Evolutionary conservation across 2,888 invertebrate species (phyloP).

Genomic region (Lysandra coridon): DNA sequence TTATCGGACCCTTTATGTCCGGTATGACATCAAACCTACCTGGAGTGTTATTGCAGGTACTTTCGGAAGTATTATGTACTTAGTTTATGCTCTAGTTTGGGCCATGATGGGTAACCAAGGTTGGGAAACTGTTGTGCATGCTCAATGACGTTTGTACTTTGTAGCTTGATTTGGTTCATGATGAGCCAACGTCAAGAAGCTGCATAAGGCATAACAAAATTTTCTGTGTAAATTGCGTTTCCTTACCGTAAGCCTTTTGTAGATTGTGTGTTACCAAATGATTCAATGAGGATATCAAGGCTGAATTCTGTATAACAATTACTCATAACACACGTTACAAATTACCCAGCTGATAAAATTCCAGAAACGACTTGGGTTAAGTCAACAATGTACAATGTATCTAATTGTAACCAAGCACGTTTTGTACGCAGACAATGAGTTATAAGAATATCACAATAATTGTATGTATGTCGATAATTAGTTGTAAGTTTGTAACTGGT

Average conservation of each 20-base stretch:
- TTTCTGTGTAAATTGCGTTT: not conserved
- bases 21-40: constrained; percentile 1
- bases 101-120: no score
- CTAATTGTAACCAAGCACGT: not conserved
- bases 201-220: no score
- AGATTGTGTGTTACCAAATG: not conserved
- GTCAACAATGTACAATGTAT: not conserved
- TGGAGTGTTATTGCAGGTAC: not conserved
- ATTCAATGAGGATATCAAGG: not conserved
- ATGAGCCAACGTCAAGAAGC: no score
- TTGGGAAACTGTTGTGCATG: no score
- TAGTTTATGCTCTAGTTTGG: no score
- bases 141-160: no score
- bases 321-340: not conserved
- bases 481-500: no score
- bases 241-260: not conserved
- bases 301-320: not conserved
- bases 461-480: no score
- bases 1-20: not conserved
- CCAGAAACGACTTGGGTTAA: not conserved
- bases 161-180: no score
- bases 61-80: no score
- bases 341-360: constrained; percentile 15
- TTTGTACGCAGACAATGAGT: not conserved
- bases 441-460: not conserved